phyloP scores from a whole-genome alignment of 2,888 invertebrate genomes.

The Steinernema scapterisci region DNA sequence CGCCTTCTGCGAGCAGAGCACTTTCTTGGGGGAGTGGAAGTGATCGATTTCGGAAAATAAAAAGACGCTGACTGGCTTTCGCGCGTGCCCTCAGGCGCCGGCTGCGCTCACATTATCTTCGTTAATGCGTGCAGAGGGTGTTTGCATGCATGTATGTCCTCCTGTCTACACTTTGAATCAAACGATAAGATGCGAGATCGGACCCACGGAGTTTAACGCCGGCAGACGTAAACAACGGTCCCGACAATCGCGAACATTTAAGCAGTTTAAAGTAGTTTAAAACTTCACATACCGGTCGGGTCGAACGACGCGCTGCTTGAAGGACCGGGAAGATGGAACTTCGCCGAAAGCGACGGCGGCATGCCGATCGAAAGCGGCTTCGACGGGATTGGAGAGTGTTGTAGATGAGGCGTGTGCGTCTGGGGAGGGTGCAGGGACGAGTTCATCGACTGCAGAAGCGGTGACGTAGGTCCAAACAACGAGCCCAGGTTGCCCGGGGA shows the following conservation, averaged over 20 bases:
- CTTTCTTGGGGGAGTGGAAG: neutral
- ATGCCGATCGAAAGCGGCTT: conserved; percentile 1
- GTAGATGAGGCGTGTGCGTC: conserved; percentile 13
- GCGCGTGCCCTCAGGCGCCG: neutral
- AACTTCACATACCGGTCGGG: neutral
- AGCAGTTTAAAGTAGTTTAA: neutral
- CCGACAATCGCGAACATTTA: neutral
- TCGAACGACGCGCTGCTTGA: conserved; percentile 20
- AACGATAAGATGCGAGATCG: neutral
- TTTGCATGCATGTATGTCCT: conserved; percentile 1
- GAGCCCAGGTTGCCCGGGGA: conserved; percentile 12
- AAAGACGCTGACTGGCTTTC: too few species aligned
- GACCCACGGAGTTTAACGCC: neutral
- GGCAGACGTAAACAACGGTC: neutral
- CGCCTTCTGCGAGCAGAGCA: neutral
- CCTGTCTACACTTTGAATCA: conserved; percentile 9
- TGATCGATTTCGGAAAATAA: conserved; percentile 15
- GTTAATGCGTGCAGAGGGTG: neutral
- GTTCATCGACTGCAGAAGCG: conserved; percentile 15
- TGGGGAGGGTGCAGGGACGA: neutral
- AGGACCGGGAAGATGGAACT: conserved; percentile 27
- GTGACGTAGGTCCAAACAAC: conserved; percentile 1
- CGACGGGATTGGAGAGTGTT: conserved; percentile 6
- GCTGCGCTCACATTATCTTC: conserved; percentile 10
- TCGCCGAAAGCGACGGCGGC: neutral